Evolutionary conservation across 2,797 vertebrate species (phyloP).

Genomic region (Peromyscus attwateri): DNA sequence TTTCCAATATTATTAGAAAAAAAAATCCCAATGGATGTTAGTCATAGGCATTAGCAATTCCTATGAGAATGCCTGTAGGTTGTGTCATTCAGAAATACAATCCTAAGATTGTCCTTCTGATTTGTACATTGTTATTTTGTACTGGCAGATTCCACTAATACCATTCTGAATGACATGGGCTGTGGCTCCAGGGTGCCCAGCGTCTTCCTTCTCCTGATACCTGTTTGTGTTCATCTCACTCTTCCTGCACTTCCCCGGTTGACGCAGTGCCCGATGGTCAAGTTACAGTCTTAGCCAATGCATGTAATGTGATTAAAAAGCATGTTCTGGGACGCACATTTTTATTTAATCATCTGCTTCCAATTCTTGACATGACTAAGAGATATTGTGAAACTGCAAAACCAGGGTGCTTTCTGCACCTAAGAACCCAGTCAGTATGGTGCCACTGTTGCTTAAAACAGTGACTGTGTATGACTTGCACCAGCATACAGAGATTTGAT

Average conservation of each 20-base stretch:
- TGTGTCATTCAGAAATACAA: conserved; percentile 54
- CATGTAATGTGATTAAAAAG: conserved; percentile 37
- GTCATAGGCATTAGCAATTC: conserved; percentile 31
- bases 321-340: conserved; percentile 46
- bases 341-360: conserved; percentile 70
- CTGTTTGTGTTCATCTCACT: neutral
- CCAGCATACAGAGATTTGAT: neutral
- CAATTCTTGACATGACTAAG: conserved; percentile 66
- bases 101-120: conserved; percentile 42
- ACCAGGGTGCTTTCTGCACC: neutral
- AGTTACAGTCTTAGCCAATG: conserved; percentile 15
- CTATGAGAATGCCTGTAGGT: conserved; percentile 25
- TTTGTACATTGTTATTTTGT: conserved; percentile 1
- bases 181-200: neutral
- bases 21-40: conserved; percentile 45
- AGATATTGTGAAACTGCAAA: conserved; percentile 49
- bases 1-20: neutral
- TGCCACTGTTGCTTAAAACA: neutral
- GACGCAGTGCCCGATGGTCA: conserved; percentile 24
- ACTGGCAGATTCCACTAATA: conserved; percentile 30
- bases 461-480: neutral
- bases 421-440: neutral
- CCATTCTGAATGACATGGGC: neutral
- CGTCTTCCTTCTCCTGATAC: neutral
- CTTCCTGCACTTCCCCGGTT: neutral